Conservation (phyloP, 2,888 invertebrate species). For the Parasteatoda lunata region DNA sequence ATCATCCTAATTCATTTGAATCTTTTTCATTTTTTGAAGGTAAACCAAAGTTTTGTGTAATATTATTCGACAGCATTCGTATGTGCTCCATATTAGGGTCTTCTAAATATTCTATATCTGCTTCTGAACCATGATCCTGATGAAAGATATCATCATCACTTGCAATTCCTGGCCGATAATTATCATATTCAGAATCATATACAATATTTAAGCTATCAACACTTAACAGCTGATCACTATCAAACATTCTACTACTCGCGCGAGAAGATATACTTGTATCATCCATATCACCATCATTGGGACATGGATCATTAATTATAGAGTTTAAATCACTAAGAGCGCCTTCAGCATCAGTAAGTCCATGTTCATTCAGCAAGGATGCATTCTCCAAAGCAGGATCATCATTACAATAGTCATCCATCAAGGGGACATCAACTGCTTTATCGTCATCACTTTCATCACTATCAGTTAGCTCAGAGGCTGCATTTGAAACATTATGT, state of each 20-base stretch:
- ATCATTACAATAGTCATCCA: slow-evolving; percentile 86
- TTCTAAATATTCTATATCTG: slow-evolving; percentile 74
- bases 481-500: neutral
- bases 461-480: slow-evolving; percentile 70
- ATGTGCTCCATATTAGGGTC: slow-evolving; percentile 82
- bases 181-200: slow-evolving; percentile 85
- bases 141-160: slow-evolving; percentile 75
- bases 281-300: slow-evolving; percentile 77
- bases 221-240: slow-evolving; percentile 84
- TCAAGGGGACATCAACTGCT: slow-evolving; percentile 73
- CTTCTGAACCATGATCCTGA: slow-evolving; percentile 74
- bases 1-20: slow-evolving; percentile 69
- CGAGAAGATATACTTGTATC: slow-evolving; percentile 88
- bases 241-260: slow-evolving; percentile 87
- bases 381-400: slow-evolving; percentile 90
- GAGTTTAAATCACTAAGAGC: slow-evolving; percentile 88
- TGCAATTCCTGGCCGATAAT: slow-evolving; percentile 77
- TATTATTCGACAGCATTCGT: slow-evolving; percentile 84
- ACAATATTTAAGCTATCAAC: slow-evolving; percentile 87
- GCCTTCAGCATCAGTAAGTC: slow-evolving; percentile 89
- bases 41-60: slow-evolving; percentile 83
- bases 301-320: slow-evolving; percentile 73
- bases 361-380: slow-evolving; percentile 88
- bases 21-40: slow-evolving; percentile 65
- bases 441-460: slow-evolving; percentile 76